phyloP scores from a whole-genome alignment of 2,113 vertebrate genomes.

The Lucifuga dentata region DNA sequence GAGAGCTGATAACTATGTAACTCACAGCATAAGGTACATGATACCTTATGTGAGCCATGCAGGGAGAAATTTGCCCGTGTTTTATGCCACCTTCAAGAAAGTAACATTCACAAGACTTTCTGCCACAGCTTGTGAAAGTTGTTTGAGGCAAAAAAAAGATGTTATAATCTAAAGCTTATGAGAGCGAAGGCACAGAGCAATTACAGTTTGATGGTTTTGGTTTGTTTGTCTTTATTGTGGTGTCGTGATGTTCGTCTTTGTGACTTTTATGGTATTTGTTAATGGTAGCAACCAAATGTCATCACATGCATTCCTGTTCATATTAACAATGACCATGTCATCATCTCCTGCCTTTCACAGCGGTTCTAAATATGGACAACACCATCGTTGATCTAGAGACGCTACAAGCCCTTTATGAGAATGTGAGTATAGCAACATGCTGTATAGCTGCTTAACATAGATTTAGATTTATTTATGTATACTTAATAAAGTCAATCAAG shows the following conservation, averaged over 20 bases:
- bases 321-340: slow-evolving; percentile 56
- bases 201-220: not conserved
- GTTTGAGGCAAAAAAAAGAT: slow-evolving; percentile 11
- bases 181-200: not conserved
- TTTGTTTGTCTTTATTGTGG: not conserved
- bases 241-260: slow-evolving; percentile 48
- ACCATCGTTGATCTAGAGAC: slow-evolving; percentile 96
- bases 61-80: slow-evolving; percentile 21
- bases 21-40: slow-evolving; percentile 18
- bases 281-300: slow-evolving; percentile 37
- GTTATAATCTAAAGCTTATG: slow-evolving; percentile 10
- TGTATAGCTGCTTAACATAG: not conserved
- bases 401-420: slow-evolving; percentile 96
- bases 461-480: slow-evolving; percentile 26
- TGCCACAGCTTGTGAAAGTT: slow-evolving; percentile 17
- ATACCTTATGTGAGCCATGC: not conserved
- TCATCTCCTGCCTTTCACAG: slow-evolving; percentile 76
- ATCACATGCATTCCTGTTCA: slow-evolving; percentile 33
- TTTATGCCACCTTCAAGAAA: slow-evolving; percentile 23
- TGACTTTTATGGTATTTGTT: slow-evolving; percentile 45
- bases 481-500: slow-evolving; percentile 46
- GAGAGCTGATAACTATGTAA: slow-evolving; percentile 64
- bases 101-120: slow-evolving; percentile 9
- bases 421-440: slow-evolving; percentile 87
- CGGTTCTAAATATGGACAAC: slow-evolving; percentile 97